Percentiles rank a stretch among this genome's conserved stretches.
phyloP scores from a whole-genome alignment of 2,888 invertebrate species.

The Notocelia uddmanniana region DNA sequence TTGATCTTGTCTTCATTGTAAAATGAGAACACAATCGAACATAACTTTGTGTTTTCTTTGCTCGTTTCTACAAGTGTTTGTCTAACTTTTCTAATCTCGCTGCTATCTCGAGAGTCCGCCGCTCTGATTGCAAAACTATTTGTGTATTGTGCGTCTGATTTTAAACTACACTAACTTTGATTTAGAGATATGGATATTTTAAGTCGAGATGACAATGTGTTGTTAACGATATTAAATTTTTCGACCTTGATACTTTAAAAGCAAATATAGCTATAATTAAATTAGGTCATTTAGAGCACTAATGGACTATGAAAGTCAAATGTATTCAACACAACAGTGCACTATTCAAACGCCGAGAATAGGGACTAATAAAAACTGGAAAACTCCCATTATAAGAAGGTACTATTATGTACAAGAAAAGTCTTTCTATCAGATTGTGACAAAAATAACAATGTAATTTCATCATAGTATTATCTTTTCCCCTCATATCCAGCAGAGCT shows the following conservation, averaged over 20 bases:
- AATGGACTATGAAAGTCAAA: constrained; percentile 7
- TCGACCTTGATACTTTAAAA: not conserved
- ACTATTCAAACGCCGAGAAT: not conserved
- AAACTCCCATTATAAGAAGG: no score
- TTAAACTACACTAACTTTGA: constrained; percentile 16
- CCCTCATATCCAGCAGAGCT: constrained; percentile 9
- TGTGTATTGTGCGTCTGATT: constrained; percentile 14
- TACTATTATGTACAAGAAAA: no score
- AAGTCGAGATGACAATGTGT: not conserved
- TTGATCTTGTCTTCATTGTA: constrained; percentile 5
- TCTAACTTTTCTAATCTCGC: constrained; percentile 41
- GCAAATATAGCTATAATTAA: not conserved
- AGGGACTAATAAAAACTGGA: no score
- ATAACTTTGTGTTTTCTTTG: constrained; percentile 32
- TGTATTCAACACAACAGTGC: not conserved
- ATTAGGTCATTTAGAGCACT: constrained; percentile 10
- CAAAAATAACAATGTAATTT: not conserved
- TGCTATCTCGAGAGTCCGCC: constrained; percentile 25
- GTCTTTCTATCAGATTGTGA: no score
- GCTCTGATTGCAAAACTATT: constrained; percentile 32
- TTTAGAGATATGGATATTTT: not conserved
- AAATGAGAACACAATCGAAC: constrained; percentile 43
- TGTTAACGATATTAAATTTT: not conserved
- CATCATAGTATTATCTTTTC: not conserved
- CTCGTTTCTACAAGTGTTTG: constrained; percentile 29